Conservation (phyloP, 2,888 invertebrate genomes). For the Caradrina clavipalpis region DNA sequence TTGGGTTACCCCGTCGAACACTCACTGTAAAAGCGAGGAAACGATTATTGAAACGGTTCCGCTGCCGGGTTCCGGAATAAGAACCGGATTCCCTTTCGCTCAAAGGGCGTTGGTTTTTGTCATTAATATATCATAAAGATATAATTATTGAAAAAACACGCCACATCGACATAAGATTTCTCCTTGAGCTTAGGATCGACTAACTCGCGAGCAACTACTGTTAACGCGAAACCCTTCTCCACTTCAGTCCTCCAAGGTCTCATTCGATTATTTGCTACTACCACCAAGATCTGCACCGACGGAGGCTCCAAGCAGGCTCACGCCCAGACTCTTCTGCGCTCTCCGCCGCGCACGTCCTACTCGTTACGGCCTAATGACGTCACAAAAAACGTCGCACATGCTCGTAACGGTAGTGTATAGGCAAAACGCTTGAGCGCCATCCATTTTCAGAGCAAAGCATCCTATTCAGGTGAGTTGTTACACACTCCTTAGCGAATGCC, state of each 20-base stretch:
- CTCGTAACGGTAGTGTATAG: constrained; percentile 85
- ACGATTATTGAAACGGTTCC: constrained; percentile 86
- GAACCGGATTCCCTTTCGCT: constrained; percentile 90
- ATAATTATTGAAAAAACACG: constrained; percentile 66
- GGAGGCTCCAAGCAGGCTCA: constrained; percentile 88
- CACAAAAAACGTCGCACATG: constrained; percentile 69
- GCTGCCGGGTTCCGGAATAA: constrained; percentile 91
- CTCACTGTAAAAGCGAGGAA: constrained; percentile 72
- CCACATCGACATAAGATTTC: constrained; percentile 85
- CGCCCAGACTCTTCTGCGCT: constrained; percentile 92
- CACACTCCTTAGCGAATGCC: constrained; percentile 72
- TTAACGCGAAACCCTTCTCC: constrained; percentile 88
- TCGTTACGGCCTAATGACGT: constrained; percentile 90
- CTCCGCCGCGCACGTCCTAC: constrained; percentile 88
- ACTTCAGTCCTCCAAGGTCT: constrained; percentile 91
- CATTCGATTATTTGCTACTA: constrained; percentile 94
- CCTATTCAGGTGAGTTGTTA: constrained; percentile 91
- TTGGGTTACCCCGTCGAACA: constrained; percentile 79
- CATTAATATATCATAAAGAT: neutral
- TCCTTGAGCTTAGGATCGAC: constrained; percentile 91
- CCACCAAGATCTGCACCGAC: constrained; percentile 92
- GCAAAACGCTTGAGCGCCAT: constrained; percentile 89
- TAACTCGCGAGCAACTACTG: constrained; percentile 91
- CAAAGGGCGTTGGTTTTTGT: constrained; percentile 80
- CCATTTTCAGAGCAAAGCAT: constrained; percentile 90